These are phyloP conservation scores for Onychomys arenicola DNA, from an alignment of 2,797 vertebrate genomes.

Conservation along the genomic window DNA sequence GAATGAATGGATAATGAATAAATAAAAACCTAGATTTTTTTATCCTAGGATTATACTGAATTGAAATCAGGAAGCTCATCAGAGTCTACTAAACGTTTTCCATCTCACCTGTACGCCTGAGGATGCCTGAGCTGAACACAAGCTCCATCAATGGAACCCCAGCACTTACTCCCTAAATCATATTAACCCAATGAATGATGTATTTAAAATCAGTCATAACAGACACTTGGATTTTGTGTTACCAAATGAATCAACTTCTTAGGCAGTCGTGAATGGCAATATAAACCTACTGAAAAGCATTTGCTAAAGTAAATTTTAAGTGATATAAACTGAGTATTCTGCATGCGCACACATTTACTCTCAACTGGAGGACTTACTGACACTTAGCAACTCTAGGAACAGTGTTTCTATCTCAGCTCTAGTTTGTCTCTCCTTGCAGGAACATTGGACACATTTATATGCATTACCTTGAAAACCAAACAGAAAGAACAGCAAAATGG, in stretches of 20 bases:
- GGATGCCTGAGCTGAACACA: background rate
- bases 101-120: background rate
- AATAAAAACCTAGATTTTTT: background rate
- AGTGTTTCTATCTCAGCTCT: background rate
- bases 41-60: constrained; percentile 12
- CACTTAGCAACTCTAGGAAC: background rate
- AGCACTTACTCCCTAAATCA: background rate
- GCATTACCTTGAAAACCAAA: background rate
- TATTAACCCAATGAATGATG: constrained; percentile 2
- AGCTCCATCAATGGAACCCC: background rate
- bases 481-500: background rate
- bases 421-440: constrained; percentile 34
- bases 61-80: constrained; percentile 41
- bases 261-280: constrained; percentile 14
- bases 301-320: constrained; percentile 34
- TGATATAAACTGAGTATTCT: constrained; percentile 19
- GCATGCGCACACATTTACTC: constrained; percentile 6
- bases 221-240: constrained; percentile 52
- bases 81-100: background rate
- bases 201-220: constrained; percentile 54
- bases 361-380: constrained; percentile 15
- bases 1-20: background rate
- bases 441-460: background rate
- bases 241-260: constrained; percentile 47
- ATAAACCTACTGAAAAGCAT: constrained; percentile 46